A percentile compares a stretch with the other conserved stretches of the same genome.
Conservation (phyloP, 2,888 invertebrate species). For the Drosophila prolongata region DNA sequence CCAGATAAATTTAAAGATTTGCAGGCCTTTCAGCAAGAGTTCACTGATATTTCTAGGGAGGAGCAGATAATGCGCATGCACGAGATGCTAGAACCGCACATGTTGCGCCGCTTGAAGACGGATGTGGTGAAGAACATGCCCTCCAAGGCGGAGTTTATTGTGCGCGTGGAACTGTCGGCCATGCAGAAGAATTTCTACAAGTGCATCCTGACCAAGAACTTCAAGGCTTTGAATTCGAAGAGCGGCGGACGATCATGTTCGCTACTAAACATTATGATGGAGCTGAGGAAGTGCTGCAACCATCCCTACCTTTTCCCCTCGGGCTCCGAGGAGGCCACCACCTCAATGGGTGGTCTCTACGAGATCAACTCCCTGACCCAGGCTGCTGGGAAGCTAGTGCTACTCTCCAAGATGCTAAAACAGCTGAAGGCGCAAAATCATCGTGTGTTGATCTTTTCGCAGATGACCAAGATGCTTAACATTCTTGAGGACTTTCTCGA, state of each 20-base stretch:
- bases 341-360: neutral
- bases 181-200: slow-evolving; percentile 7
- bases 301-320: slow-evolving; percentile 1
- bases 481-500: neutral
- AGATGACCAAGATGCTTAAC: slow-evolving; percentile 4
- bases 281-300: slow-evolving; percentile 1
- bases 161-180: slow-evolving; percentile 2
- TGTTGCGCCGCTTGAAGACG: neutral
- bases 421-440: neutral
- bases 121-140: slow-evolving; percentile 1
- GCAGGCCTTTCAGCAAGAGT: slow-evolving; percentile 1
- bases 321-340: neutral
- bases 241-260: neutral
- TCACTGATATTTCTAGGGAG: neutral
- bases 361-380: neutral
- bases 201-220: neutral
- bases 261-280: slow-evolving; percentile 1
- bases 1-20: neutral
- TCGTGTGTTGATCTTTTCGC: slow-evolving; percentile 1
- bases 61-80: slow-evolving; percentile 2
- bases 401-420: slow-evolving; percentile 6
- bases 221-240: neutral
- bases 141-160: slow-evolving; percentile 1
- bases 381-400: neutral
- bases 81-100: neutral